Evolutionary conservation across 30 jellyfish, hydroid and myxozoan genomes (phyloP), one percentile per base, ranked within the genome.

Genomic region (Aurelia sp.): DNA sequence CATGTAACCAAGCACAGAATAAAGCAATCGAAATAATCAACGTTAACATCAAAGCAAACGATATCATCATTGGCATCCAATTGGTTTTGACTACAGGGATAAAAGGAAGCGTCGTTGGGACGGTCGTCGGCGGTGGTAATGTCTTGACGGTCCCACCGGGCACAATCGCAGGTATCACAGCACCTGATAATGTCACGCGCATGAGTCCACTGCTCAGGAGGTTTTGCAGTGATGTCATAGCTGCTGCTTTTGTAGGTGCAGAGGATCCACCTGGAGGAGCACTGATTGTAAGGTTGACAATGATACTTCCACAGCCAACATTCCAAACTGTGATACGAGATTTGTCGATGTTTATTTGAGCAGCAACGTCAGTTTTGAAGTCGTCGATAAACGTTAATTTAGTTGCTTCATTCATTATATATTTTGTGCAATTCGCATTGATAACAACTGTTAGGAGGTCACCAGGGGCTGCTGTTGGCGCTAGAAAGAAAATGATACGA

Each of bases 11-110:
- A 4, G 91, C 91, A 15, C 71, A 63, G 37, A 82, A 70, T 7
- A 59, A 22, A 15, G 91, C 68, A n/a, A 82, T 21, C 5, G 69
- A 66, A 71, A 82, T 55, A 4, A 82, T 58, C 21, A 67, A 4
- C 6, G 13, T 61, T 5, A 82, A 30, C 3, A 60, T 55, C 52
- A 70, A 13, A 1, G 74, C 85, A 74, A 82, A 82, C 11, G 91
- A 82, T 13, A 52, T 62, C 81, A 82, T 66, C 89, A 86, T 48
- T 27, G 96, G 96, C 85, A 69, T 76, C 96, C 96, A 86, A 66
- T 86, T 76, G 6, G 89, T 86, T 37, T 60, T 13, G 44, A 86
- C 74, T 44, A 65, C 83, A 4, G 96, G 96, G 33, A 86, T 71
- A 3, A 33, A 66, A 7, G 41, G 81, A 30, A 31, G 66, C 60